These are phyloP conservation scores for Drosophila kepulauana DNA, from an alignment of 1,140 invertebrate species.

Conservation along the genomic window DNA sequence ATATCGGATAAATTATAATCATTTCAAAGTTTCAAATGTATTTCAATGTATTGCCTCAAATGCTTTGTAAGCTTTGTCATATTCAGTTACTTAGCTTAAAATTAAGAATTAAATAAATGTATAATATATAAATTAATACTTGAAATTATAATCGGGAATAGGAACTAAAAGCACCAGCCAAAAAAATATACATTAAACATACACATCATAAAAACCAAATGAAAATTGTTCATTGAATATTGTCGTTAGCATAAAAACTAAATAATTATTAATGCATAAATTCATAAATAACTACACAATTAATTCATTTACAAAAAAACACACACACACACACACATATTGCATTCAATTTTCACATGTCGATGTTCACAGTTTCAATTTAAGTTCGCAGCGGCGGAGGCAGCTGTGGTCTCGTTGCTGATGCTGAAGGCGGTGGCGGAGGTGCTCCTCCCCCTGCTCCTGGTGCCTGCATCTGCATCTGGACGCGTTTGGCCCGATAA, in stretches of 20 bases:
- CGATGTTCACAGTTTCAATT: slow-evolving; percentile 49
- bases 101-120: slow-evolving; percentile 32
- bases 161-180: slow-evolving; percentile 82
- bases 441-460: not conserved
- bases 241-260: slow-evolving; percentile 45
- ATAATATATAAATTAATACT: slow-evolving; percentile 38
- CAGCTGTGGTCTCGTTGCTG: slow-evolving; percentile 24
- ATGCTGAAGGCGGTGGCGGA: slow-evolving; percentile 13
- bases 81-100: slow-evolving; percentile 73
- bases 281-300: slow-evolving; percentile 23
- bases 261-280: slow-evolving; percentile 27
- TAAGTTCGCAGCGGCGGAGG: slow-evolving; percentile 58
- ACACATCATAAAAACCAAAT: slow-evolving; percentile 3
- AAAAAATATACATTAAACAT: slow-evolving; percentile 61
- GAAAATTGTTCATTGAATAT: slow-evolving; percentile 27
- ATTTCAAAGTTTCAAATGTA: slow-evolving; percentile 19
- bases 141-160: slow-evolving; percentile 59
- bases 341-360: slow-evolving; percentile 67
- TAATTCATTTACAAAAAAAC: slow-evolving; percentile 33
- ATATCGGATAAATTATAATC: slow-evolving; percentile 31
- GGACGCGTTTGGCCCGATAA: slow-evolving; percentile 65
- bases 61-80: slow-evolving; percentile 82
- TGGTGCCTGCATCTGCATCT: slow-evolving; percentile 54
- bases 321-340: slow-evolving; percentile 38
- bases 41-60: slow-evolving; percentile 73